Base-by-base conservation (phyloP, 2,113 vertebrate species). In the Hippocampus abdominalis region DNA sequence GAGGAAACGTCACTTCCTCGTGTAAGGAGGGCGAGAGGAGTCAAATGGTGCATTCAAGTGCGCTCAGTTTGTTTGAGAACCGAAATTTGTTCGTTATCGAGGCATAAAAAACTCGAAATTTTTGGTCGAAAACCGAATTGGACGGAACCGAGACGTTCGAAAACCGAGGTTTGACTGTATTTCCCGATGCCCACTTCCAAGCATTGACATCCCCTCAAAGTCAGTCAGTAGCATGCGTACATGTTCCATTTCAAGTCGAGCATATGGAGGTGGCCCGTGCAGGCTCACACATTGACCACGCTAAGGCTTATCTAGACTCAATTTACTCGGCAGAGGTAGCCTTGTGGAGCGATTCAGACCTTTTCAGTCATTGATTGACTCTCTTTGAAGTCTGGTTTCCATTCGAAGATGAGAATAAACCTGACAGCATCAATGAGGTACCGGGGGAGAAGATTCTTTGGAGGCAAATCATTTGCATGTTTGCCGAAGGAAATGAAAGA, bases 301-400 rank as follows among this genome's bases (percentile, higher is more conserved):
- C 4, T 49, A 16, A 61, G 39, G 12, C 25, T 11, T 23, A 42
- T 23, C 40, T 5, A 1, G 13, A 44, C 5, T 27, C 12, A 23
- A 9, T 46, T 64, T 15, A 64, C n/a, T 20, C 25, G 39, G 62
- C n/a, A 25, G 42, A 16, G 6, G 15, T 8, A 44, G 20, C n/a
- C 23, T 23, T 6, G 25, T 23, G 8, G 42, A 44, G 5, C 23
- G 21, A 64, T 25, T 25, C 63, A 54, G 64, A 68, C 56, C 68
- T 70, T 67, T 70, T 25, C 54, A 60, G 60, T 62, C 66, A 61
- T 75, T 84, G 73, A 77, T 76, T 44, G 42, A 66, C 72, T 79
- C 27, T 53, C 68, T 90, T 85, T 80, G 76, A 82, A 85, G 67
- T 75, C 32, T 8, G 61, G 68, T 77, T 85, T 79, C 64, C 53